Base-by-base conservation (phyloP, 2,113 vertebrate genomes). In the Eptatretus burgeri region DNA sequence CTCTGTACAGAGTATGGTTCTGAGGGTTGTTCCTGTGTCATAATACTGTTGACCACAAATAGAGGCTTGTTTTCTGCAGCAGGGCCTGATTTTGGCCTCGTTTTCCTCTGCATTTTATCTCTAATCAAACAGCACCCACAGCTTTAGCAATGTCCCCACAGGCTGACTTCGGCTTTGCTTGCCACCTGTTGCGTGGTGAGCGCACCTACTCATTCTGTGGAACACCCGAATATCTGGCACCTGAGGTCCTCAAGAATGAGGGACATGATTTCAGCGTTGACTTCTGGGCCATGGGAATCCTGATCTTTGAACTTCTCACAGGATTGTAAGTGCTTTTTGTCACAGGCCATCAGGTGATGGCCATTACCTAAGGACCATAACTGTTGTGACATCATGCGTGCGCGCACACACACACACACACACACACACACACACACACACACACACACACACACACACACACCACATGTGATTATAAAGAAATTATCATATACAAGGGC, bases 161-260 rank as follows among this genome's bases (percentile, higher is more conserved):
- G 79, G 79, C 81, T 51, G 81, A 82, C 70, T 84, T 84, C 66
- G 82, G 80, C 16, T 83, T 84, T 66, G 78, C 80, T 11, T 79
- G 76, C 68, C 76, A 79, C 63, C 64, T 83, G 68, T 66, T 64
- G 52, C 71, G 70, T 1, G 79, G 78, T 1, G 78, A 79, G 53
- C 83, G 83, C 69, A 81, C 78, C 1, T 84, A 77, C 66, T 80
- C 80, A 1, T 83, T 83, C 66, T 81, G 81, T 0, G 78, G 80
- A 1, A 82, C 82, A 12, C 79, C 81, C 1, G 78, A 81, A 70
- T 81, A 82, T 69, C 77, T 84, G 73, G 75, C 77, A 1, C 81
- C 80, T 1, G 80, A 83, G 74, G 79, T 82, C 69, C 78, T 82
- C 65, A 72, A 79, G 70, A 81, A 83, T 50, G 78, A 81, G 64